Evolutionary conservation across 2,888 invertebrate genomes (phyloP).

Genomic region (Megamerina dolium): DNA sequence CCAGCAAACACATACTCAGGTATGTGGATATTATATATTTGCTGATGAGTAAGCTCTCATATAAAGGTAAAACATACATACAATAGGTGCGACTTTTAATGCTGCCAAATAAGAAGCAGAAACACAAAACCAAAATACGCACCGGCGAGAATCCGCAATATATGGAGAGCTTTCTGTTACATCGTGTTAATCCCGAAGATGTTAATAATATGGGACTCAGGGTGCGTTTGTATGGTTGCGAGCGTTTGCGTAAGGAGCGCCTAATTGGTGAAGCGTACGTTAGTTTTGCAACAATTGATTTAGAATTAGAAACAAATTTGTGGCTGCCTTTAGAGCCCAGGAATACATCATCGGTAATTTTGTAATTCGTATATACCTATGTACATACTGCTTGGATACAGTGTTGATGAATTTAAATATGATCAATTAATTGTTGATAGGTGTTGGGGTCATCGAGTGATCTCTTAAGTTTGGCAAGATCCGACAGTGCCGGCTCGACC

Average conservation of each 20-base stretch:
- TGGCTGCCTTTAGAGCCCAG: slow-evolving; percentile 82
- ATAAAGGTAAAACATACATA: not conserved
- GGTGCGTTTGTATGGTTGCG: slow-evolving; percentile 85
- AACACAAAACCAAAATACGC: slow-evolving; percentile 88
- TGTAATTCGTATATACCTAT: not conserved
- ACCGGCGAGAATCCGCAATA: slow-evolving; percentile 87
- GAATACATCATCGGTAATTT: slow-evolving; percentile 53
- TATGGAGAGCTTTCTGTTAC: slow-evolving; percentile 85
- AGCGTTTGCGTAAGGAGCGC: slow-evolving; percentile 85
- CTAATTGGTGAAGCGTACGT: slow-evolving; percentile 87
- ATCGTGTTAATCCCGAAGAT: slow-evolving; percentile 90
- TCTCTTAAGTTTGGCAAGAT: slow-evolving; percentile 74
- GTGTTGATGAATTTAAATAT: not conserved
- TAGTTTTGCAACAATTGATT: slow-evolving; percentile 82
- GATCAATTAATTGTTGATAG: slow-evolving; percentile 30
- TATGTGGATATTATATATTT: no score
- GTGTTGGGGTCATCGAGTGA: slow-evolving; percentile 57
- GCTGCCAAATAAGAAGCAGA: slow-evolving; percentile 87
- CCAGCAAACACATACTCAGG: slow-evolving; percentile 65
- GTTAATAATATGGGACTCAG: slow-evolving; percentile 88
- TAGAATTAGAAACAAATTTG: slow-evolving; percentile 84
- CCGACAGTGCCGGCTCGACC: slow-evolving; percentile 90
- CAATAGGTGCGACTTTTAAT: slow-evolving; percentile 76
- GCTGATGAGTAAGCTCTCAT: no score
- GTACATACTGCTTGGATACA: no score